Percentiles rank a stretch among this genome's conserved stretches.
phyloP scores from a whole-genome alignment of 2,797 vertebrate genomes.

The Eptatretus atami region DNA sequence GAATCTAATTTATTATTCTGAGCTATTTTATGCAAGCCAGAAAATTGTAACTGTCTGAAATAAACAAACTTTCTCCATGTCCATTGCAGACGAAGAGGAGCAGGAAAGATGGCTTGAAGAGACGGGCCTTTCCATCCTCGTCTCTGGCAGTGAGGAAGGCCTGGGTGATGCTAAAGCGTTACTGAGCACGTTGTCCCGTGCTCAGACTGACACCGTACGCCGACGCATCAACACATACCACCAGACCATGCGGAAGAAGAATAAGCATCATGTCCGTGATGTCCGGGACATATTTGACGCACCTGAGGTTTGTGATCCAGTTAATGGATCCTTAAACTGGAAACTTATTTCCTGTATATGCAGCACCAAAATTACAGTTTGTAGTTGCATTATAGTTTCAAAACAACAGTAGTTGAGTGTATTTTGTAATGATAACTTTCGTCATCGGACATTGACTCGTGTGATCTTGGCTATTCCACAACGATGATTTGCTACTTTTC shows the following conservation, averaged over 20 bases:
- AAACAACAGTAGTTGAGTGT: too few relatives aligned
- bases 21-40: too few relatives aligned
- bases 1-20: too few relatives aligned
- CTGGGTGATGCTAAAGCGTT: conserved; percentile 24
- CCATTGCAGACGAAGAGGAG: conserved; percentile 36
- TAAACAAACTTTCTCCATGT: neutral
- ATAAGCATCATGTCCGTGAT: conserved; percentile 28
- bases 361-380: too few relatives aligned
- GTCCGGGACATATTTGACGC: conserved; percentile 34
- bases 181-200: conserved; percentile 42
- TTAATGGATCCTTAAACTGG: too few relatives aligned
- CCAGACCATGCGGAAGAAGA: conserved; percentile 27
- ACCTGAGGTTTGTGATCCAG: neutral
- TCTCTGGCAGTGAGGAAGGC: conserved; percentile 22
- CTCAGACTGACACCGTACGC: conserved; percentile 39
- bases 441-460: too few relatives aligned
- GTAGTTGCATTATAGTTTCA: too few relatives aligned
- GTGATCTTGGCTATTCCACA: too few relatives aligned
- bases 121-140: conserved; percentile 31
- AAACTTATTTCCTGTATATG: too few relatives aligned
- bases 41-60: too few relatives aligned
- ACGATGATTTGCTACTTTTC: too few relatives aligned
- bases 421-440: too few relatives aligned
- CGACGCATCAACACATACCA: conserved; percentile 34
- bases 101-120: conserved; percentile 52